phyloP scores from a whole-genome alignment of 2,888 invertebrate genomes.

The Cremastobaeus sp. region DNA sequence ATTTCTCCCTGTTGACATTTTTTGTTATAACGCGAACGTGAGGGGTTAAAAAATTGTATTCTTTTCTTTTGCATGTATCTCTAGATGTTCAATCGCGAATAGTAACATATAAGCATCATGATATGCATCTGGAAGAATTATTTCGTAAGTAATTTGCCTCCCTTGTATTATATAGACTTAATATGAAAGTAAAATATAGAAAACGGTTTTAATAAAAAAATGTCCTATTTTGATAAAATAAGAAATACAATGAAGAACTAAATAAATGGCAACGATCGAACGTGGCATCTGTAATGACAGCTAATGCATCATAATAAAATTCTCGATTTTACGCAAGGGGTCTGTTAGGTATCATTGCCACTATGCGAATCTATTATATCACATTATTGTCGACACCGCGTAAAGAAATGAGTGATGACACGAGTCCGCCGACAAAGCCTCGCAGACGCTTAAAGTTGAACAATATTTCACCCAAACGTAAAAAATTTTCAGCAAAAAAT shows the following conservation, averaged over 20 bases:
- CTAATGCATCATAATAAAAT: conserved; percentile 77
- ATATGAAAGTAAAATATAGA: no score
- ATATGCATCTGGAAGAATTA: no score
- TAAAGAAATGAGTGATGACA: conserved; percentile 74
- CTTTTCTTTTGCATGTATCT: no score
- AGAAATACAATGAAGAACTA: conserved; percentile 35
- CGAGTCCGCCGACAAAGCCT: conserved; percentile 65
- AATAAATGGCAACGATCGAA: conserved; percentile 32
- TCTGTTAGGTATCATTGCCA: conserved; percentile 62
- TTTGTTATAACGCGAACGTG: no score
- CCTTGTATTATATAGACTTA: no score
- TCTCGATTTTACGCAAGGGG: conserved; percentile 70
- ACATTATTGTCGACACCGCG: conserved; percentile 69
- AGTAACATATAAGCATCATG: no score
- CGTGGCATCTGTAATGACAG: conserved; percentile 68
- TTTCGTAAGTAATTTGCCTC: no score
- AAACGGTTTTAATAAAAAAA: no score
- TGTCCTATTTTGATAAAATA: conserved; percentile 51
- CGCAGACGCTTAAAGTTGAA: conserved; percentile 67
- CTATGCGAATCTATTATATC: conserved; percentile 71
- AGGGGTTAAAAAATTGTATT: no score
- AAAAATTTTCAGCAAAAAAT: conserved; percentile 58
- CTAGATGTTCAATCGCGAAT: no score
- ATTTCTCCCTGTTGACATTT: no score
- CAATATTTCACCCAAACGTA: conserved; percentile 68